These are phyloP conservation scores for Elmis aenea DNA, from an alignment of 2,888 invertebrate species.

Conservation along the genomic window DNA sequence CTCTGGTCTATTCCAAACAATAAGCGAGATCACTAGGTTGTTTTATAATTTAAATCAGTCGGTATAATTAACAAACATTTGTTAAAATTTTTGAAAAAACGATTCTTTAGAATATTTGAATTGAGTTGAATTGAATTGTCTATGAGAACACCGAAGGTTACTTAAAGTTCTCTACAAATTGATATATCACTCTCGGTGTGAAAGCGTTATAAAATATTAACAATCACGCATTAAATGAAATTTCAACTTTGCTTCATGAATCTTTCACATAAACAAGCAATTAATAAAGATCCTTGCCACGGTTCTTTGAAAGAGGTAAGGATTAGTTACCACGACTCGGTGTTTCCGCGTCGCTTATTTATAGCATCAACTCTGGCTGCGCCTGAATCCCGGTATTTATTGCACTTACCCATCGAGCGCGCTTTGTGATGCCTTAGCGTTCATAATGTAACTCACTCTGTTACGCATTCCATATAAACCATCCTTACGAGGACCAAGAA, in stretches of 20 bases:
- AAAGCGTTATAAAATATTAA: too few species aligned
- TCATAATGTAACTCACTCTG: conserved; percentile 11
- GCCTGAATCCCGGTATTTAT: conserved; percentile 10
- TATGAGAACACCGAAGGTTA: too few species aligned
- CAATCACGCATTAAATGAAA: conserved; percentile 13
- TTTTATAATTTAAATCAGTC: too few species aligned
- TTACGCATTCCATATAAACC: conserved; percentile 15
- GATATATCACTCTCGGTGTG: too few species aligned
- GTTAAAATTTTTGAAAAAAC: too few species aligned
- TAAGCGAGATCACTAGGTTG: too few species aligned
- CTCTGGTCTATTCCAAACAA: too few species aligned
- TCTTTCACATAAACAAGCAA: conserved; percentile 14
- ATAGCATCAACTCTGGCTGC: conserved; percentile 4
- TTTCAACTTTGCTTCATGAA: conserved; percentile 13
- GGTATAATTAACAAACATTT: too few species aligned
- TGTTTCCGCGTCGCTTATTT: conserved; percentile 14
- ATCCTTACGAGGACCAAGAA: too few species aligned
- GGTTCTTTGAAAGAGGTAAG: conserved; percentile 11
- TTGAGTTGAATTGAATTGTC: too few species aligned
- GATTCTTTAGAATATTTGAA: too few species aligned
- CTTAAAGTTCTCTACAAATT: too few species aligned
- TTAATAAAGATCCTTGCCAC: conserved; percentile 17
- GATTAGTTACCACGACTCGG: conserved; percentile 9
- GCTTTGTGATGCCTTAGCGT: conserved; percentile 4
- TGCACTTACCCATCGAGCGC: conserved; percentile 8